These are phyloP conservation scores for Ardeotis arabs DNA, from an alignment of 2,113 vertebrate genomes.

Conservation along the genomic window DNA sequence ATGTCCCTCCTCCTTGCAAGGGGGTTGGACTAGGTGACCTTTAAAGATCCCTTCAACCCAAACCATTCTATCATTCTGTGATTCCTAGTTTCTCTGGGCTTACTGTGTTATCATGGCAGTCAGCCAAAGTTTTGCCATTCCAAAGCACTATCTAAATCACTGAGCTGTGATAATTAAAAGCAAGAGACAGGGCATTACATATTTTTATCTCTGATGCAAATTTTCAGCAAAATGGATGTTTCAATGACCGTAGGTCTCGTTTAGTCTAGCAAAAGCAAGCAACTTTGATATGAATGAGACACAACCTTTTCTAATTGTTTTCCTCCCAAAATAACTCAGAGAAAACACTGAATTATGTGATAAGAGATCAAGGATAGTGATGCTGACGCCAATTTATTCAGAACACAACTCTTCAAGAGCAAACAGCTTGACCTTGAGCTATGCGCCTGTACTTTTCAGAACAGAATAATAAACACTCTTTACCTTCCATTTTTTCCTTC, in stretches of 20 bases:
- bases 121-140: conserved; percentile 34
- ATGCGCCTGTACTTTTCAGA: not conserved
- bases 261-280: not conserved
- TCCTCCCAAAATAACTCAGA: conserved; percentile 1
- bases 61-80: too few relatives aligned
- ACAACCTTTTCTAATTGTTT: conserved; percentile 12
- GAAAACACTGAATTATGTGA: not conserved
- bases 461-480: not conserved
- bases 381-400: not conserved
- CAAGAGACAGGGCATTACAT: not conserved
- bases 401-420: not conserved
- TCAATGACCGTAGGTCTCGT: not conserved
- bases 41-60: too few relatives aligned
- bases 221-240: conserved; percentile 10
- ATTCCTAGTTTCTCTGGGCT: not conserved
- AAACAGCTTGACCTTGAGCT: conserved; percentile 22
- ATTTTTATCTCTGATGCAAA: conserved; percentile 7
- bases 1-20: too few relatives aligned
- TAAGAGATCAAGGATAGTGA: conserved; percentile 12
- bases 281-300: not conserved
- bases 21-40: too few relatives aligned
- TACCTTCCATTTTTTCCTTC: not conserved
- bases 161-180: conserved; percentile 47
- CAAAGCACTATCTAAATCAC: conserved; percentile 10
- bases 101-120: not conserved